Evolutionary conservation across 1,140 invertebrate genomes (phyloP).

Genomic region (Aphelenchoides avenae): DNA sequence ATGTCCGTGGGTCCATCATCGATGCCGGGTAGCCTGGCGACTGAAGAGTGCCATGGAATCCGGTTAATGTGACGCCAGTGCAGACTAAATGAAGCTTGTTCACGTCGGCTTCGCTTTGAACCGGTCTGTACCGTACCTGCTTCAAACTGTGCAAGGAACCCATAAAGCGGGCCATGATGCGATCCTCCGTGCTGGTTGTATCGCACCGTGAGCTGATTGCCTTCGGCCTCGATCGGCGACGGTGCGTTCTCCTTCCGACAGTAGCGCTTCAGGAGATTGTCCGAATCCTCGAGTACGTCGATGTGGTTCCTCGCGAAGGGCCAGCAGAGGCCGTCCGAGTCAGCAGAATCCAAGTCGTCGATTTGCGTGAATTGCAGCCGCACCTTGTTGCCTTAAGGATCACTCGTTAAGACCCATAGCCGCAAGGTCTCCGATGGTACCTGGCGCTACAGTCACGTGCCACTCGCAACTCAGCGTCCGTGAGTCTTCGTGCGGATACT

Average conservation of each 20-base stretch:
- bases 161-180: conserved; percentile 45
- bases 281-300: too few species aligned
- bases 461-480: conserved; percentile 47
- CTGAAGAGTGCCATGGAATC: conserved; percentile 36
- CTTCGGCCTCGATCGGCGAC: too few species aligned
- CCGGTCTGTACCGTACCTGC: too few species aligned
- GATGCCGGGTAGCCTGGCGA: conserved; percentile 45
- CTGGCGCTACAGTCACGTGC: conserved; percentile 43
- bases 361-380: conserved; percentile 37
- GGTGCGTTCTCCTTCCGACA: too few species aligned
- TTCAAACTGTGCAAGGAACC: conserved; percentile 51
- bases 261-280: too few species aligned
- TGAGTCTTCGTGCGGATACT: conserved; percentile 54
- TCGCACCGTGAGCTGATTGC: conserved; percentile 40
- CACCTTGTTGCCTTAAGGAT: conserved; percentile 48
- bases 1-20: conserved; percentile 21
- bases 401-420: conserved; percentile 8
- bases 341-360: conserved; percentile 48
- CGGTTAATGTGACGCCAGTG: conserved; percentile 31
- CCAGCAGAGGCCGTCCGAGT: conserved; percentile 45
- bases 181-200: conserved; percentile 54
- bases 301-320: conserved; percentile 48
- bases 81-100: conserved; percentile 52
- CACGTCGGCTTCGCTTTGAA: too few species aligned
- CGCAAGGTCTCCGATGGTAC: conserved; percentile 6